Conservation (phyloP, 2,888 invertebrate species). For the Chorisops tibialis region DNA sequence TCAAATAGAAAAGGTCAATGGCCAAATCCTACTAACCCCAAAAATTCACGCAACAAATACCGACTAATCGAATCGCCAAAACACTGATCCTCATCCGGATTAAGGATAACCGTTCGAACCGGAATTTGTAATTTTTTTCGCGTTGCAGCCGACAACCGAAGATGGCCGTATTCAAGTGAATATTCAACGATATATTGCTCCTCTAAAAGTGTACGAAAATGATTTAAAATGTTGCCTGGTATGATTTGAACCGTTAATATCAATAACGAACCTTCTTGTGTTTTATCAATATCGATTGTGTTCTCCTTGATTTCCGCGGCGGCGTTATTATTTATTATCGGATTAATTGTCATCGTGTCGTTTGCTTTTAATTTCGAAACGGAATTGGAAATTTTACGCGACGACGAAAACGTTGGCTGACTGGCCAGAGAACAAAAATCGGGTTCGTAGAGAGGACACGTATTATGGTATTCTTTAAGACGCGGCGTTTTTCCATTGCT, state of each 20-base stretch:
- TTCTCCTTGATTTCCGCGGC: background rate
- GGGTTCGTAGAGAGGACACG: too few relatives aligned
- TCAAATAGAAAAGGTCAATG: background rate
- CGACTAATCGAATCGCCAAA: conserved; percentile 92
- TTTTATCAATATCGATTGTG: background rate
- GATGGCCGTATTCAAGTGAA: conserved; percentile 93
- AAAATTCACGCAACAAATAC: conserved; percentile 84
- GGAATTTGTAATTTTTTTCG: conserved; percentile 87
- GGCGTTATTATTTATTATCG: too few relatives aligned
- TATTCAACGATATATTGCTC: conserved; percentile 98
- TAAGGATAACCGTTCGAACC: conserved; percentile 80
- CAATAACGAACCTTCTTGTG: background rate
- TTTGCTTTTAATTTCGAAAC: too few relatives aligned
- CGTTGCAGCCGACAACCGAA: conserved; percentile 83
- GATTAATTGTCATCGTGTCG: too few relatives aligned
- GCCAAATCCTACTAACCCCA: conserved; percentile 60
- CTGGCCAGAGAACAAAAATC: too few relatives aligned
- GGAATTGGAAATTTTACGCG: too few relatives aligned
- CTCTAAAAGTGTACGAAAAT: conserved; percentile 53
- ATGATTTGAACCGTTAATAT: background rate
- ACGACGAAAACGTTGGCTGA: too few relatives aligned
- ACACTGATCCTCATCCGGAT: conserved; percentile 84
- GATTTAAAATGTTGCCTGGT: background rate
- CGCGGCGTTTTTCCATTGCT: background rate
- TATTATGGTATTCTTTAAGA: background rate